Percentiles rank a stretch among this genome's conserved stretches.
Conservation (phyloP, 2,797 vertebrate species). For the Sciurus carolinensis region DNA sequence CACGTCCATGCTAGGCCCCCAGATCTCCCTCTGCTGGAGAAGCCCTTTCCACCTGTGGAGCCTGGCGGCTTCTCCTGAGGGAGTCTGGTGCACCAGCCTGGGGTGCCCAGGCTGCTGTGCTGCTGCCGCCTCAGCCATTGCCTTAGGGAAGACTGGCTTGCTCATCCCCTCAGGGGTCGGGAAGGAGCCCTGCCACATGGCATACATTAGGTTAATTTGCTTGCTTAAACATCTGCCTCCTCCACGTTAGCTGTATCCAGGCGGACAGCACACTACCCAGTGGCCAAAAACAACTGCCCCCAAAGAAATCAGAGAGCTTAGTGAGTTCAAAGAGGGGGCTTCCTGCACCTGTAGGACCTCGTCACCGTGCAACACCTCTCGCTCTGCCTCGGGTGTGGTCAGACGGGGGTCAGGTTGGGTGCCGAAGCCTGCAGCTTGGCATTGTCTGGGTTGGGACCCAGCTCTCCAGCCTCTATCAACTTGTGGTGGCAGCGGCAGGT, state of each 20-base stretch:
- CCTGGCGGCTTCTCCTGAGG: neutral
- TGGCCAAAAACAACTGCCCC: neutral
- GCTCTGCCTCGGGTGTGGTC: conserved; percentile 49
- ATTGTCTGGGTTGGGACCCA: conserved; percentile 56
- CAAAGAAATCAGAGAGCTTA: neutral
- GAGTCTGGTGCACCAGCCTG: neutral
- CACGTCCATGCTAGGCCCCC: neutral
- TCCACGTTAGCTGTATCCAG: neutral
- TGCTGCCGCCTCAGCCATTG: neutral
- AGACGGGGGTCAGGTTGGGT: conserved; percentile 89
- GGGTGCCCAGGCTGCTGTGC: neutral
- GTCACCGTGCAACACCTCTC: neutral
- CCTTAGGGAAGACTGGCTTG: neutral
- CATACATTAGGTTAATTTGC: neutral
- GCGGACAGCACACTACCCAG: neutral
- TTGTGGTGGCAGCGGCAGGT: conserved; percentile 89
- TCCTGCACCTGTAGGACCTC: neutral
- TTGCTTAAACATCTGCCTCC: neutral
- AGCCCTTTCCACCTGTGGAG: neutral
- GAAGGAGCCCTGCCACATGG: neutral
- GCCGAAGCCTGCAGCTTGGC: conserved; percentile 90
- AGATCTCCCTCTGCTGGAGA: neutral
- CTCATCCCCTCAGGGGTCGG: neutral
- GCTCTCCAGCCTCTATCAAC: conserved; percentile 84
- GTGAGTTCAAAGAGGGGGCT: neutral